These are phyloP conservation scores for Bostrychus sinensis DNA, from an alignment of 2,113 vertebrate genomes.

Conservation along the genomic window DNA sequence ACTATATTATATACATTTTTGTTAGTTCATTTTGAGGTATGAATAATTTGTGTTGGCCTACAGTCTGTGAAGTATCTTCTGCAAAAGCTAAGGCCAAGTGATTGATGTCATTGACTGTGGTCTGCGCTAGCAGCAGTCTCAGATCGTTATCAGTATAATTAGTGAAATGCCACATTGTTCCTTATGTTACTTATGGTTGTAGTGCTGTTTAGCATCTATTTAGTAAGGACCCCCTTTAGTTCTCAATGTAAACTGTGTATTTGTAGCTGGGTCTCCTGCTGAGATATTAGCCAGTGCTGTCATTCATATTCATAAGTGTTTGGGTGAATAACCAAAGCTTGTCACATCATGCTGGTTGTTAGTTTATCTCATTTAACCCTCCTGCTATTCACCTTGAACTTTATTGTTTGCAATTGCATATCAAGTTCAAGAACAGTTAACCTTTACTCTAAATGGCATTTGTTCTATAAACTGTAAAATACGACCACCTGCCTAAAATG, in stretches of 20 bases:
- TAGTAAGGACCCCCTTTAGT: constrained; percentile 47
- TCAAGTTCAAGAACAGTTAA: background rate
- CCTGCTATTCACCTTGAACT: background rate
- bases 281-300: constrained; percentile 34
- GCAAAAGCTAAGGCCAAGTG: constrained; percentile 23
- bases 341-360: constrained; percentile 44
- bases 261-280: constrained; percentile 48
- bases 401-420: constrained; percentile 24
- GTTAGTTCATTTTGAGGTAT: constrained; percentile 1
- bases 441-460: background rate
- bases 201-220: constrained; percentile 46
- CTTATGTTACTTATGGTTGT: constrained; percentile 43
- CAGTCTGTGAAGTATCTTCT: background rate
- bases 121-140: constrained; percentile 18
- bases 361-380: constrained; percentile 23
- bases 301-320: constrained; percentile 57
- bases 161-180: constrained; percentile 61
- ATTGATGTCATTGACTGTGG: constrained; percentile 44
- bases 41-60: constrained; percentile 1
- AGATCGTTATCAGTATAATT: constrained; percentile 56
- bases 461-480: no score
- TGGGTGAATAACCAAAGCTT: constrained; percentile 30
- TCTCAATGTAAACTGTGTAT: constrained; percentile 53
- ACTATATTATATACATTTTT: background rate
- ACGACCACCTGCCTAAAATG: no score